These are phyloP conservation scores for Hydrotaea diabolus DNA, from an alignment of 2,888 invertebrate species.

Conservation along the genomic window DNA sequence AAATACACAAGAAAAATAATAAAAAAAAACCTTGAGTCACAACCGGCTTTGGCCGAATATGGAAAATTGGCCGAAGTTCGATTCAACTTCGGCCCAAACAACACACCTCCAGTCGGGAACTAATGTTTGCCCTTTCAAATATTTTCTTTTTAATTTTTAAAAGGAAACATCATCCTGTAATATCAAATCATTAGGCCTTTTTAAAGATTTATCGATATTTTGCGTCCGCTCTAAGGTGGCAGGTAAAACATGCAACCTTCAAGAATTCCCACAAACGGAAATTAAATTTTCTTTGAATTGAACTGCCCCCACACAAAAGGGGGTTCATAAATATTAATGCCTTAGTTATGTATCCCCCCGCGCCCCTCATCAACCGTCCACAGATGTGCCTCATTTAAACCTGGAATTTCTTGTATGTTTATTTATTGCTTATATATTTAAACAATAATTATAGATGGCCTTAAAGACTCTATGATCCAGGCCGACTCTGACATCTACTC, in stretches of 20 bases:
- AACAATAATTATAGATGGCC: constrained; percentile 19
- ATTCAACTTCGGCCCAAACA: too few relatives aligned
- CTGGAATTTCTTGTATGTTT: constrained; percentile 10
- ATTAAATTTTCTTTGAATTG: constrained; percentile 77
- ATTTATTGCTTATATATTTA: constrained; percentile 17
- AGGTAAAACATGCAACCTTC: neutral
- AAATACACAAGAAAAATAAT: too few relatives aligned
- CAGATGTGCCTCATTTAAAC: neutral
- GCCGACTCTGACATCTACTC: neutral
- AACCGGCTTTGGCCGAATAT: too few relatives aligned
- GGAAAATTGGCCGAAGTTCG: too few relatives aligned
- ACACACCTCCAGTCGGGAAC: too few relatives aligned
- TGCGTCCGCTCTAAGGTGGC: neutral
- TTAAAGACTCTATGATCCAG: constrained; percentile 30
- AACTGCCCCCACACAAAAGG: constrained; percentile 14
- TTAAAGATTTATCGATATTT: constrained; percentile 3
- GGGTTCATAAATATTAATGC: constrained; percentile 36
- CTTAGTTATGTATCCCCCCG: neutral
- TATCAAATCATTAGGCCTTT: neutral
- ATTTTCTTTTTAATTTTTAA: too few relatives aligned
- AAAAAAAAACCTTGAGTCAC: too few relatives aligned
- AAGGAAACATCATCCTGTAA: too few relatives aligned
- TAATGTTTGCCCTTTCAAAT: too few relatives aligned
- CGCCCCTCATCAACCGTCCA: too few relatives aligned
- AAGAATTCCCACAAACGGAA: constrained; percentile 71